Conservation (phyloP, 2,888 invertebrate species). For the Athrips mouffetella region DNA sequence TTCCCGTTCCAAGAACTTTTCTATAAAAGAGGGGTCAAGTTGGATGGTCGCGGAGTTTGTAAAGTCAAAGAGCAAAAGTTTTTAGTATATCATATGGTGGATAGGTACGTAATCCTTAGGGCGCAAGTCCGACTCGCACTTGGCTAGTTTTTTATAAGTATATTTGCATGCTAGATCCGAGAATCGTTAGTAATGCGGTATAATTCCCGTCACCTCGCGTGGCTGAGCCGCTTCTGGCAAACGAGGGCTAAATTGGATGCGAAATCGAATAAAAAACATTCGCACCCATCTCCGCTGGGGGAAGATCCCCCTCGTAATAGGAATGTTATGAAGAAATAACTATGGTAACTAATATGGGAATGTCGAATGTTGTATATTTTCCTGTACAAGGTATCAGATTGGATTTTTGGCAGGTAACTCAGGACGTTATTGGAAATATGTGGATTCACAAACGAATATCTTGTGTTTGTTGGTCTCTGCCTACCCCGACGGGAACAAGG, state of each 20-base stretch:
- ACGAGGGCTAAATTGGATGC: conserved; percentile 62
- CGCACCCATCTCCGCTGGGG: conserved; percentile 40
- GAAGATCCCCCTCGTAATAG: conserved; percentile 32
- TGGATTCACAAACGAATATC: too few species aligned
- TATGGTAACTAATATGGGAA: conserved; percentile 27
- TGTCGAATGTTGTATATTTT: conserved; percentile 11
- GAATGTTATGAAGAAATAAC: conserved; percentile 31
- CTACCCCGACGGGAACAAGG: too few species aligned
- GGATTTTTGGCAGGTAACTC: background rate
- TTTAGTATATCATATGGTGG: too few species aligned
- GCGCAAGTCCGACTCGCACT: too few species aligned
- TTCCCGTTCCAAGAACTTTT: too few species aligned
- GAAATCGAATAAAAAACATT: conserved; percentile 73
- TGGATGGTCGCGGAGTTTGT: too few species aligned
- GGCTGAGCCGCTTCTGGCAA: conserved; percentile 57
- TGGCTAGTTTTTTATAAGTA: background rate
- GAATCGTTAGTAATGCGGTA: conserved; percentile 12
- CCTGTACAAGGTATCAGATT: background rate
- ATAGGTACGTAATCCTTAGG: too few species aligned
- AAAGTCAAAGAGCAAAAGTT: too few species aligned
- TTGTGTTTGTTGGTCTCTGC: too few species aligned
- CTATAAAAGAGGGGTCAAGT: too few species aligned
- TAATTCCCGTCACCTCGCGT: conserved; percentile 35
- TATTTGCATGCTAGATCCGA: conserved; percentile 4
- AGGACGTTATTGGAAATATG: background rate